Percentiles rank a stretch among this genome's conserved stretches.
Evolutionary conservation across 2,888 invertebrate species (phyloP).

Genomic region (Ganaspis brasiliensis): DNA sequence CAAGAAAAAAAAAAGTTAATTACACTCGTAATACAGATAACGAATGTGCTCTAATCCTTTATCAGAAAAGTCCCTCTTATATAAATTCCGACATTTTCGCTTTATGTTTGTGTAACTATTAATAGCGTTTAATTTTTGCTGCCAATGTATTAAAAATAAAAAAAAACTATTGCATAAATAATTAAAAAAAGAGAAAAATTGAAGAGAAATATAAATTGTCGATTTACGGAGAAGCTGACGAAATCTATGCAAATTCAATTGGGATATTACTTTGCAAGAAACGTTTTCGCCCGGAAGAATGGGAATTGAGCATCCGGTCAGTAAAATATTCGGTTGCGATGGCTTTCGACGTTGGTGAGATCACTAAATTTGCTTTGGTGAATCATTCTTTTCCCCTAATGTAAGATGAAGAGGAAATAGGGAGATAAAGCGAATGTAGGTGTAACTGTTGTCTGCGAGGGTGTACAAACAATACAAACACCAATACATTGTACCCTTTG

Average conservation of each 20-base stretch:
- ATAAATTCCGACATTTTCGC: too few relatives aligned
- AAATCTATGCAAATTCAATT: neutral
- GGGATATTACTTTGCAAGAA: neutral
- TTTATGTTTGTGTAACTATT: neutral
- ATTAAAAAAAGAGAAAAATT: too few relatives aligned
- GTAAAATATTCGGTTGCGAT: slow-evolving; percentile 26
- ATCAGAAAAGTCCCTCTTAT: slow-evolving; percentile 4
- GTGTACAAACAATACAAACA: neutral
- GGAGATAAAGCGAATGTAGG: slow-evolving; percentile 28
- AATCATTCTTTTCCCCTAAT: slow-evolving; percentile 25
- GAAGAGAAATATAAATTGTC: too few relatives aligned
- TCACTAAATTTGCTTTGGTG: slow-evolving; percentile 37
- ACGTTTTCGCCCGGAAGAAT: slow-evolving; percentile 15
- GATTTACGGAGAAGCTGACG: neutral
- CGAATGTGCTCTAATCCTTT: slow-evolving; percentile 2
- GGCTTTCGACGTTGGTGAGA: slow-evolving; percentile 2
- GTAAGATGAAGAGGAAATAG: neutral
- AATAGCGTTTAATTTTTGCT: too few relatives aligned
- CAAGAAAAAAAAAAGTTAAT: slow-evolving; percentile 27
- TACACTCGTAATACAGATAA: slow-evolving; percentile 14
- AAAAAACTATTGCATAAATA: too few relatives aligned
- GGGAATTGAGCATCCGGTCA: slow-evolving; percentile 21
- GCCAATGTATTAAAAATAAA: too few relatives aligned
- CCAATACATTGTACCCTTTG: neutral
- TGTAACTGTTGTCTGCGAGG: slow-evolving; percentile 2